phyloP scores from a whole-genome alignment of 1,140 invertebrate genomes.

The Thaumatotibia leucotreta region DNA sequence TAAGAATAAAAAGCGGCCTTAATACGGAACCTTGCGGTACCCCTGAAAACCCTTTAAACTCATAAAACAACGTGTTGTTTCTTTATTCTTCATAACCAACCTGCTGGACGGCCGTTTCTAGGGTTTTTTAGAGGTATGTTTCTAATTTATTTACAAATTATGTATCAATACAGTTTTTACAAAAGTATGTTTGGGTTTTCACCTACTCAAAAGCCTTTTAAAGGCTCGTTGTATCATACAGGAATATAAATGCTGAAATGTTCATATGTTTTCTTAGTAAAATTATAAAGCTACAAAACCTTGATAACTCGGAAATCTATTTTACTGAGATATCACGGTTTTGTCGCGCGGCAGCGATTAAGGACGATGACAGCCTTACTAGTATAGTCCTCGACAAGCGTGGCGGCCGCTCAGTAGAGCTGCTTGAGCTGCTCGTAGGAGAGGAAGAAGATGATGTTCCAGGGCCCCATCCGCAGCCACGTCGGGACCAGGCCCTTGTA shows the following conservation, averaged over 20 bases:
- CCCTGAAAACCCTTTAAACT: background rate
- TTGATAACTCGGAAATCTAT: no score
- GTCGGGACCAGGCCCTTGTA: constrained; percentile 98
- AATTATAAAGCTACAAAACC: no score
- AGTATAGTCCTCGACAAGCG: no score
- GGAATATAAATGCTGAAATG: no score
- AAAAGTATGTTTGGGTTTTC: background rate
- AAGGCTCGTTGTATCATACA: background rate
- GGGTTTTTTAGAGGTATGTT: no score
- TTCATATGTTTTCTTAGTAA: no score
- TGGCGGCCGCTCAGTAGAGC: constrained; percentile 78
- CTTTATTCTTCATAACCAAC: no score
- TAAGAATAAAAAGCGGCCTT: background rate
- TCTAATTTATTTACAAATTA: no score
- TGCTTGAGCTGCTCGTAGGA: constrained; percentile 94
- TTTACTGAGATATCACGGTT: no score
- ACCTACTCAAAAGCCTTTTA: background rate
- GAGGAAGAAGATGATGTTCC: constrained; percentile 98
- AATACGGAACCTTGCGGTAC: background rate
- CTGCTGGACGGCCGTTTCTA: no score
- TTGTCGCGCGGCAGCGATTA: no score
- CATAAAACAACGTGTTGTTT: background rate
- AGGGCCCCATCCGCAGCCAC: constrained; percentile 96
- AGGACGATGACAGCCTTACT: no score
- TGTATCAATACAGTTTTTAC: background rate